These are phyloP conservation scores for Syngnathus rostellatus DNA, from an alignment of 2,797 vertebrate genomes.

Conservation along the genomic window DNA sequence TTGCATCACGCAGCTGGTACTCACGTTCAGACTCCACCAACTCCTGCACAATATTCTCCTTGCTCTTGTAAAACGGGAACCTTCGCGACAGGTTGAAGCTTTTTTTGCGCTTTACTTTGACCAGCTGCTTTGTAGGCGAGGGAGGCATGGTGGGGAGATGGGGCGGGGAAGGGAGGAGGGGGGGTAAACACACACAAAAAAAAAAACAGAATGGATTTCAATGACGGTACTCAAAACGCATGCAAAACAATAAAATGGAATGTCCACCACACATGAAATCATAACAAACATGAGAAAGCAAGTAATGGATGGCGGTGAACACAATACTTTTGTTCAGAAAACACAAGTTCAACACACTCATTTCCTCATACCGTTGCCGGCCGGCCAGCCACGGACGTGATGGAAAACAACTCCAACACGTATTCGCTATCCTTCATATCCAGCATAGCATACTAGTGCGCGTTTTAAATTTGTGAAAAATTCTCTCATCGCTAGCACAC, in stretches of 20 bases:
- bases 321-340: no score
- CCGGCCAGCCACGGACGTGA: no score
- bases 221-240: constrained; percentile 62
- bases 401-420: neutral
- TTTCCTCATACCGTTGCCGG: neutral
- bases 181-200: constrained; percentile 60
- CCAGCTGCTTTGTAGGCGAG: constrained; percentile 78
- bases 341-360: neutral
- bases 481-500: neutral
- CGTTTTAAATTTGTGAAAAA: no score
- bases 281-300: constrained; percentile 48
- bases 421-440: neutral
- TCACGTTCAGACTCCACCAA: constrained; percentile 95
- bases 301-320: constrained; percentile 58
- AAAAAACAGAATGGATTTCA: constrained; percentile 66
- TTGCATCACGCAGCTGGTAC: constrained; percentile 70
- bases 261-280: constrained; percentile 39
- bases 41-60: constrained; percentile 99
- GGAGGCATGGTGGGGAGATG: constrained; percentile 75
- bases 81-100: constrained; percentile 99
- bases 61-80: constrained; percentile 99
- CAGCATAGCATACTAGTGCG: no score
- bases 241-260: constrained; percentile 56
- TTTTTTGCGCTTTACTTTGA: constrained; percentile 99
- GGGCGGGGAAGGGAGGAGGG: constrained; percentile 46